Percentiles rank a stretch among this genome's conserved stretches.
These are phyloP conservation scores for Melipona beecheii DNA, from an alignment of 2,888 invertebrate species.

Conservation along the genomic window DNA sequence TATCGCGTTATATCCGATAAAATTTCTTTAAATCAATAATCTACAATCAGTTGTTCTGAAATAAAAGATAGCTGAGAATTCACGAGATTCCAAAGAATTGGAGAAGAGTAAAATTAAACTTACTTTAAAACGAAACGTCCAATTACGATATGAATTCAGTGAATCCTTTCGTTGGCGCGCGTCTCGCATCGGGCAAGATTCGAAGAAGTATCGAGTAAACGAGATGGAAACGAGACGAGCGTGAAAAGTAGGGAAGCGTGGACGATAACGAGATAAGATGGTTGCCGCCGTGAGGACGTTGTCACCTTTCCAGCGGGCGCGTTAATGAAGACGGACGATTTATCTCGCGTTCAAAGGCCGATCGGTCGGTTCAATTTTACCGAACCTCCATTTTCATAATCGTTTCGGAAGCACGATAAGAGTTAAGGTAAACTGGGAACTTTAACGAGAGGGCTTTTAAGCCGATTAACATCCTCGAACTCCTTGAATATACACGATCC, in stretches of 20 bases:
- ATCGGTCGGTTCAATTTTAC: conserved; percentile 39
- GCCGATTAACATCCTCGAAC: conserved; percentile 65
- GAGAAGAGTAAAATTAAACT: not conserved
- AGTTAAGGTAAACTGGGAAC: conserved; percentile 60
- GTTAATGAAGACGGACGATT: conserved; percentile 40
- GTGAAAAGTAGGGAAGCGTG: not conserved
- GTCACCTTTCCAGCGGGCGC: not conserved
- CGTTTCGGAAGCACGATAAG: conserved; percentile 52
- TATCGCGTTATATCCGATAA: not conserved
- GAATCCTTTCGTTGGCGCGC: not conserved
- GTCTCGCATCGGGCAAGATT: not conserved
- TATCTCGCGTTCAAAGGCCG: conserved; percentile 44
- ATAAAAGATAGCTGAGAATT: not conserved
- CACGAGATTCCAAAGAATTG: not conserved
- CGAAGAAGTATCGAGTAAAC: not conserved
- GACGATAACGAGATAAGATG: conserved; percentile 23
- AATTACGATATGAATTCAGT: not conserved
- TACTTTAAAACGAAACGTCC: not conserved
- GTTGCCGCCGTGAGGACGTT: conserved; percentile 1
- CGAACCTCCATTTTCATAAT: conserved; percentile 62
- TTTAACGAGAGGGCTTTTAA: conserved; percentile 64
- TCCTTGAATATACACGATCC: conserved; percentile 44
- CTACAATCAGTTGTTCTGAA: not conserved
- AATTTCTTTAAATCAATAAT: not conserved
- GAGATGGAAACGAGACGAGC: not conserved